Evolutionary conservation across 2,113 vertebrate species (phyloP).

Genomic region (Pavo muticus): DNA sequence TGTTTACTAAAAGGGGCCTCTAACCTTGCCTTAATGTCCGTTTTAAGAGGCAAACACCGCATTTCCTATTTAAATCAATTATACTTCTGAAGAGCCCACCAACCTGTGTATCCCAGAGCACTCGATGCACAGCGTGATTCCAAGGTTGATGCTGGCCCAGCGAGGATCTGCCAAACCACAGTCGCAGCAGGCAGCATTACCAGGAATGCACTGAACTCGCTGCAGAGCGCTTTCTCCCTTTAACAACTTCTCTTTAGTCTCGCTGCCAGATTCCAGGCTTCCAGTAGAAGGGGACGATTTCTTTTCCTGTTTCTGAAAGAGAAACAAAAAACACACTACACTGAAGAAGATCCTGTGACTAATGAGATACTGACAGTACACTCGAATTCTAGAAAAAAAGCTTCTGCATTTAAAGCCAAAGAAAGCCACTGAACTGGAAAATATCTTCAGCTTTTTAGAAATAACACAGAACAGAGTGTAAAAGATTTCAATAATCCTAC

Average conservation of each 20-base stretch:
- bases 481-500: background rate
- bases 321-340: background rate
- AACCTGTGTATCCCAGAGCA: constrained; percentile 98
- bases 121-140: constrained; percentile 96
- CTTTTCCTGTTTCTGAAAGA: constrained; percentile 88
- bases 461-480: background rate
- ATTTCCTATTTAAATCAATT: background rate
- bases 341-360: background rate
- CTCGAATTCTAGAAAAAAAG: background rate
- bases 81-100: background rate
- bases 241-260: constrained; percentile 88
- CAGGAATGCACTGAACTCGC: constrained; percentile 89
- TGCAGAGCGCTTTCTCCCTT: constrained; percentile 95
- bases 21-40: background rate
- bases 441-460: background rate
- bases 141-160: constrained; percentile 98
- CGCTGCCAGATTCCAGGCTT: constrained; percentile 89
- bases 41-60: background rate
- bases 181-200: constrained; percentile 92
- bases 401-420: background rate
- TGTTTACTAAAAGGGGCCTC: background rate
- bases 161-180: constrained; percentile 92
- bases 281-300: constrained; percentile 88
- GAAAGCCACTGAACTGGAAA: background rate
- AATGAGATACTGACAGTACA: background rate